Evolutionary conservation across 1,140 invertebrate genomes (phyloP).

Genomic region (Pseudomyrmex concolor): DNA sequence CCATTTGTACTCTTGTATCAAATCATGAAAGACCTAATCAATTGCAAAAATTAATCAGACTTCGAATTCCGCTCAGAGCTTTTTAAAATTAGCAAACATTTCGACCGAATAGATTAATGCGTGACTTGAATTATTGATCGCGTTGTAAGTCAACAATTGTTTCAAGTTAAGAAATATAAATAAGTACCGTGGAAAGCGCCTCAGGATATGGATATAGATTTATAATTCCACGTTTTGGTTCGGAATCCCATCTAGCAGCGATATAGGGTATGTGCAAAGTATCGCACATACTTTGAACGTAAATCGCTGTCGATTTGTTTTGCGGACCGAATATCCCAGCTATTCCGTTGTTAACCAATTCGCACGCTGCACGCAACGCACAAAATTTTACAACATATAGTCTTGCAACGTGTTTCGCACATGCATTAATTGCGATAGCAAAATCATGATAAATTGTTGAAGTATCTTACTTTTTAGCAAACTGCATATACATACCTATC

Average conservation of each 20-base stretch:
- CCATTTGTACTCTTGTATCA: constrained; percentile 92
- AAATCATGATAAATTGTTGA: no score
- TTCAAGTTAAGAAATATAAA: neutral
- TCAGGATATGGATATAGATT: constrained; percentile 94
- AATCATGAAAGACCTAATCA: constrained; percentile 88
- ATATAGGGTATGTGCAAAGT: constrained; percentile 95
- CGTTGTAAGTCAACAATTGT: neutral
- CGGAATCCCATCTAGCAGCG: constrained; percentile 89
- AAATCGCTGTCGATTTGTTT: constrained; percentile 86
- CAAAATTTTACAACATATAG: constrained; percentile 47
- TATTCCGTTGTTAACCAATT: constrained; percentile 87
- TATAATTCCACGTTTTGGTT: constrained; percentile 87
- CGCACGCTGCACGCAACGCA: constrained; percentile 85
- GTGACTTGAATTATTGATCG: neutral
- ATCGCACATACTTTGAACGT: constrained; percentile 95
- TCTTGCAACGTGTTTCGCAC: neutral
- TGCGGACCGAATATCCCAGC: constrained; percentile 93
- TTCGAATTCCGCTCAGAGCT: no score
- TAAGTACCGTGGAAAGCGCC: constrained; percentile 86
- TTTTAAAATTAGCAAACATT: neutral
- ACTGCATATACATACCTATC: constrained; percentile 41
- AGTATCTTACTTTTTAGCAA: no score
- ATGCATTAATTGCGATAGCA: constrained; percentile 2
- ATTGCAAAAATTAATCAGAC: neutral
- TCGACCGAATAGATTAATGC: neutral